These are phyloP conservation scores for Hypercompe scribonia DNA, from an alignment of 2,888 invertebrate species.

Conservation along the genomic window DNA sequence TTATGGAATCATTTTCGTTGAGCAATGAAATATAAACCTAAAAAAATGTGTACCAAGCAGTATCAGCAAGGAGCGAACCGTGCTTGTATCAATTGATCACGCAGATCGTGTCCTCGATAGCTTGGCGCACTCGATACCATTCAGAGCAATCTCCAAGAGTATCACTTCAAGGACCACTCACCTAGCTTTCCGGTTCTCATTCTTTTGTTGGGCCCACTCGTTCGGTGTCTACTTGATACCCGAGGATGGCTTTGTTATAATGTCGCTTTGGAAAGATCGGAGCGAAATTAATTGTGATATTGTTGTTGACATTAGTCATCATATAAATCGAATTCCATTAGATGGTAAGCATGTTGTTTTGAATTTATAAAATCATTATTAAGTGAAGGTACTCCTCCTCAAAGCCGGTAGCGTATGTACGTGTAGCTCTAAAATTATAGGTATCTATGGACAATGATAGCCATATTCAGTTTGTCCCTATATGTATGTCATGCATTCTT, in stretches of 20 bases:
- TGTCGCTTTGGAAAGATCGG: conserved; percentile 75
- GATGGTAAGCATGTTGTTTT: neutral
- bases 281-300: conserved; percentile 40
- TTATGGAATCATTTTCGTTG: conserved; percentile 7
- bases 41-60: conserved; percentile 57
- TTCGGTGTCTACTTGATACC: conserved; percentile 73
- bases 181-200: conserved; percentile 82
- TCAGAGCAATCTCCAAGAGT: conserved; percentile 74
- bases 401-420: too few relatives aligned
- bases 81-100: conserved; percentile 83
- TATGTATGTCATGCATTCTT: too few relatives aligned
- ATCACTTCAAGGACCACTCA: conserved; percentile 73
- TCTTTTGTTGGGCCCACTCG: conserved; percentile 80
- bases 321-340: neutral
- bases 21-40: conserved; percentile 39
- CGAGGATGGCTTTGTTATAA: conserved; percentile 79
- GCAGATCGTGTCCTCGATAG: conserved; percentile 71
- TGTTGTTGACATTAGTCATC: conserved; percentile 13
- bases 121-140: conserved; percentile 68
- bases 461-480: too few relatives aligned
- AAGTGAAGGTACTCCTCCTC: too few relatives aligned
- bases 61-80: conserved; percentile 63
- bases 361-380: neutral
- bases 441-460: too few relatives aligned
- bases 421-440: too few relatives aligned